phyloP scores from a whole-genome alignment of 1,140 invertebrate species.

The Maconellicoccus hirsutus region DNA sequence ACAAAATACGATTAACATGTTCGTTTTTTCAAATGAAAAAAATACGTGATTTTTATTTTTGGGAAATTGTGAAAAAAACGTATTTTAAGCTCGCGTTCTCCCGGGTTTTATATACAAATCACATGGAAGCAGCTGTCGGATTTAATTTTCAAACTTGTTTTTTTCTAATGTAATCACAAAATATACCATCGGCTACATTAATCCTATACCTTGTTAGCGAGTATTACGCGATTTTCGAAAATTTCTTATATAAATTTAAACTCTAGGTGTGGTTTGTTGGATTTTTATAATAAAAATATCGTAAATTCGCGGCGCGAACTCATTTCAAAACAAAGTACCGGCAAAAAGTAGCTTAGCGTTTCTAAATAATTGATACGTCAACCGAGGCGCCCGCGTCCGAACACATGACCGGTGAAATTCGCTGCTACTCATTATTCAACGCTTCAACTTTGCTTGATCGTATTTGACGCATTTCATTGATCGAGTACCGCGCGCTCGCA shows the following conservation, averaged over 20 bases:
- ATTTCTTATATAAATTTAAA: not conserved
- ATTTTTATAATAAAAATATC: too few relatives aligned
- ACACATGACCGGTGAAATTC: too few relatives aligned
- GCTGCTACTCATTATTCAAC: too few relatives aligned
- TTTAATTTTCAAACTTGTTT: conserved; percentile 1
- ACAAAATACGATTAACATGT: conserved; percentile 5
- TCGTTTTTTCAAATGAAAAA: not conserved
- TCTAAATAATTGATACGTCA: too few relatives aligned
- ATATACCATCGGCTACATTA: not conserved
- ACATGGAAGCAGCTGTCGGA: not conserved
- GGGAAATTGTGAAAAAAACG: not conserved
- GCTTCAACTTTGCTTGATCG: too few relatives aligned
- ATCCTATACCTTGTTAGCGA: not conserved
- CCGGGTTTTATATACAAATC: not conserved
- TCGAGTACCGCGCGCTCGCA: not conserved
- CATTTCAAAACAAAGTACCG: too few relatives aligned
- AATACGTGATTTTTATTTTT: not conserved
- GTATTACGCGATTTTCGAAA: not conserved
- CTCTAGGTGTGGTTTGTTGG: too few relatives aligned
- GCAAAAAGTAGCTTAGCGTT: too few relatives aligned
- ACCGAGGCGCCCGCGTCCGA: too few relatives aligned
- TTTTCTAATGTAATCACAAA: not conserved
- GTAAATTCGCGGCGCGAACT: too few relatives aligned
- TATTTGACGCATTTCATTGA: too few relatives aligned
- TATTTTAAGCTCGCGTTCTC: not conserved